phyloP scores from a whole-genome alignment of 1,140 invertebrate species.

The Euwallacea fornicatus region DNA sequence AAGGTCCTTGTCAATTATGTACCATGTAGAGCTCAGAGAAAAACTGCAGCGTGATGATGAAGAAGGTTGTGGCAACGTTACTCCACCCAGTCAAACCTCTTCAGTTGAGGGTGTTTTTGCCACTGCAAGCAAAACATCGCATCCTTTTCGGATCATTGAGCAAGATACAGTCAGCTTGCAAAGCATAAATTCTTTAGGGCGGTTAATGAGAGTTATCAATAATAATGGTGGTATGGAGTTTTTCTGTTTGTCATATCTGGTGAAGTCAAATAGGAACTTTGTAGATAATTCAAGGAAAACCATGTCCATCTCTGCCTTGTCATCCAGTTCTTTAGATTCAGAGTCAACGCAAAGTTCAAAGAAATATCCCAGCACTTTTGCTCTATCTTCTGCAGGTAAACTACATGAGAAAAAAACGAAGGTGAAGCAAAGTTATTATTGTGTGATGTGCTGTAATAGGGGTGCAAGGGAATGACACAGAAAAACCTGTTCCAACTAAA shows the following conservation, averaged over 20 bases:
- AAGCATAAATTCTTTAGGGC: conserved; percentile 81
- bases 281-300: conserved; percentile 38
- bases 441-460: not conserved
- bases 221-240: conserved; percentile 23
- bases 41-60: conserved; percentile 84
- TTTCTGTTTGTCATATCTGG: not conserved
- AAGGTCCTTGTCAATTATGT: not conserved
- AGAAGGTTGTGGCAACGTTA: conserved; percentile 57
- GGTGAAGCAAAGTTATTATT: not conserved
- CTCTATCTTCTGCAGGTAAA: conserved; percentile 41
- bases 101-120: conserved; percentile 66
- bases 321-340: conserved; percentile 51
- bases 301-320: conserved; percentile 48
- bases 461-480: conserved; percentile 9
- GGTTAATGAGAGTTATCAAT: conserved; percentile 49
- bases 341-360: conserved; percentile 51
- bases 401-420: not conserved
- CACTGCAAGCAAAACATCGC: conserved; percentile 57
- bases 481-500: conserved; percentile 37
- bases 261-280: conserved; percentile 6
- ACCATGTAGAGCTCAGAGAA: conserved; percentile 72
- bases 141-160: conserved; percentile 80
- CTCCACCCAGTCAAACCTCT: conserved; percentile 78
- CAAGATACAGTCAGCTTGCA: conserved; percentile 84
- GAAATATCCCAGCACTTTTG: conserved; percentile 49